Percentiles rank a stretch among this genome's conserved stretches.
phyloP scores from a whole-genome alignment of 30 jellyfish, hydroid and myxozoan species.

The Morbakka virulenta region DNA sequence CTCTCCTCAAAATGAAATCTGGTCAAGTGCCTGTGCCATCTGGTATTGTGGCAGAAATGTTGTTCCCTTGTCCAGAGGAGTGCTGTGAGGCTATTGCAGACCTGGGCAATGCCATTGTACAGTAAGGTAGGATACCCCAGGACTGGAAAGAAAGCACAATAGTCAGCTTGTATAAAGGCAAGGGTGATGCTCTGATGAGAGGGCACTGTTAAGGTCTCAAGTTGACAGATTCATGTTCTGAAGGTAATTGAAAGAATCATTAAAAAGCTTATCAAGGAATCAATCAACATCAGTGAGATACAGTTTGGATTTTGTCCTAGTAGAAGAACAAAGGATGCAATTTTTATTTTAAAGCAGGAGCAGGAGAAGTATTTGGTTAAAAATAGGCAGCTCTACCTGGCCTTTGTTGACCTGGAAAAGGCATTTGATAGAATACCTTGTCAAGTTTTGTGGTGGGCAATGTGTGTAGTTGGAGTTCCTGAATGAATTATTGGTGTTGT shows the following conservation, averaged over 20 bases:
- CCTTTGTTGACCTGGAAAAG: neutral
- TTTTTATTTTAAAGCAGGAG: neutral
- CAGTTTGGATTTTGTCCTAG: neutral
- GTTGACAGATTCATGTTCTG: neutral
- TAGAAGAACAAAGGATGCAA: neutral
- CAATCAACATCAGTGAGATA: neutral
- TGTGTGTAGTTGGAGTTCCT: neutral
- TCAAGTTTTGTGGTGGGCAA: neutral
- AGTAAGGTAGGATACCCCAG: neutral
- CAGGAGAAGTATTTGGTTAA: neutral
- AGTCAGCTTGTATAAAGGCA: neutral
- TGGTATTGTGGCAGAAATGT: neutral
- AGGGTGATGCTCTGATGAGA: neutral
- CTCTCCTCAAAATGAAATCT: neutral
- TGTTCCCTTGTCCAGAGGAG: neutral
- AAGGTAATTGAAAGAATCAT: neutral
- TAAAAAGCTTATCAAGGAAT: neutral
- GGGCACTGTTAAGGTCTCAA: neutral
- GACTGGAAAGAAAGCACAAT: neutral
- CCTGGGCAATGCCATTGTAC: neutral
- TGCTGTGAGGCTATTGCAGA: neutral
- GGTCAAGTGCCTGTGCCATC: conserved; percentile 1
- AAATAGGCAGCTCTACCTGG: neutral
- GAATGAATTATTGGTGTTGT: neutral
- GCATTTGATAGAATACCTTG: neutral